Evolutionary conservation across 2,797 vertebrate genomes (phyloP), one percentile per base, ranked within the genome.

Genomic region (Hydrophis major): DNA sequence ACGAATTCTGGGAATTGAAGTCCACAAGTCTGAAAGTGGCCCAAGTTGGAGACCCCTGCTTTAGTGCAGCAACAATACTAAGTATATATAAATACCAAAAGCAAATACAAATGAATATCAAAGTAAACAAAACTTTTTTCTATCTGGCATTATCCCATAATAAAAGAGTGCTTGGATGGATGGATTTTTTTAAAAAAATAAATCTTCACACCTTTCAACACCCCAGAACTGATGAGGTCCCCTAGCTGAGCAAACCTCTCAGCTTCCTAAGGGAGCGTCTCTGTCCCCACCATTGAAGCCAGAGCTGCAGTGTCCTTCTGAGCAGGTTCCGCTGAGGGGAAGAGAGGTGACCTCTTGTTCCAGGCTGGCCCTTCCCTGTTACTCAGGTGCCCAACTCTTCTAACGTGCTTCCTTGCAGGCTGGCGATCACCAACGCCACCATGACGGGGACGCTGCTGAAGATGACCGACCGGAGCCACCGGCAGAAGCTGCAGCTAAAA

Each of bases 401-500:
- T 86, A 69, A 2, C 4, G 0, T 90, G 94, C 56, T 6, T 1
- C 83, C 83, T 4, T 83, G 91, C 98, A 99, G 99, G 96, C 96
- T 99, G 27, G 99, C 99, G 0, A 97, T 99, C 89, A 99, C 99
- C 97, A 99, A 99, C 0, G 97, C 96, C 66, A 99, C 99, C 86
- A 98, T 99, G 98, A 99, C 98, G 4, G 97, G 98, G 16, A 98
- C 98, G 0, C 98, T 99, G 59, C 98, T 99, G 95, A 99, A 99
- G 94, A 99, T 99, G 96, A 97, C 99, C 63, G 99, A 99, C 95
- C 97, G 99, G 78, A 99, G 99, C 97, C 99, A 99, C 90, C 96
- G 98, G 92, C 99, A 99, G 96, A 99, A 99, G 97, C 97, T 99
- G 95, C 99, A 99, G 96, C 98, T 99, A 88, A 99, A 99, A 86